Conservation (phyloP, 2,797 vertebrate species). For the Aselliscus stoliczkanus region DNA sequence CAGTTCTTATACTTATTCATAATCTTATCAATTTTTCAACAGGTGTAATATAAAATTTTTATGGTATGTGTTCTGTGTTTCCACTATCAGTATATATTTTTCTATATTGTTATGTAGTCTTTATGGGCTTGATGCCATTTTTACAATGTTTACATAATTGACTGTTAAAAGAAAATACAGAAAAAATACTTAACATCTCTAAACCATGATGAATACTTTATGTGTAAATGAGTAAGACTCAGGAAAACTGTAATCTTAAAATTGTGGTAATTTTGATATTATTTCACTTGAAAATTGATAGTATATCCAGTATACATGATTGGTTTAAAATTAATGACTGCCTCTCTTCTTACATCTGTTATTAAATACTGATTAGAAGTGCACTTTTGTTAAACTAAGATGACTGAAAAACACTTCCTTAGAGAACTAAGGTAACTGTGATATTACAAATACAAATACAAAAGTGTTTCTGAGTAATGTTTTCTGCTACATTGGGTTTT, state of each 20-base stretch:
- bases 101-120: background rate
- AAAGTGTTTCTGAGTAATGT: background rate
- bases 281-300: background rate
- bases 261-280: background rate
- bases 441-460: background rate
- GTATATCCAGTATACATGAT: background rate
- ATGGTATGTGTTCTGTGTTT: background rate
- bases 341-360: background rate
- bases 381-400: background rate
- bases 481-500: background rate
- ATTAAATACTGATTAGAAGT: background rate
- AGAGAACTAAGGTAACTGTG: background rate
- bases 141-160: background rate
- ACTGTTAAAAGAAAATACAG: background rate
- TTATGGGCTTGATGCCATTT: background rate
- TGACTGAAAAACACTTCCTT: background rate
- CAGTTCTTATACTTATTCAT: background rate
- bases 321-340: background rate
- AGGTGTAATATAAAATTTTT: background rate
- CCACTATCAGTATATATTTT: background rate
- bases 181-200: constrained; percentile 1
- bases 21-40: background rate
- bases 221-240: background rate
- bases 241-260: background rate
- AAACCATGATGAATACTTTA: background rate